Evolutionary conservation across 2,113 vertebrate genomes (phyloP), one percentile per base, ranked within the genome.

Genomic region (Speoplatyrhinus poulsoni): DNA sequence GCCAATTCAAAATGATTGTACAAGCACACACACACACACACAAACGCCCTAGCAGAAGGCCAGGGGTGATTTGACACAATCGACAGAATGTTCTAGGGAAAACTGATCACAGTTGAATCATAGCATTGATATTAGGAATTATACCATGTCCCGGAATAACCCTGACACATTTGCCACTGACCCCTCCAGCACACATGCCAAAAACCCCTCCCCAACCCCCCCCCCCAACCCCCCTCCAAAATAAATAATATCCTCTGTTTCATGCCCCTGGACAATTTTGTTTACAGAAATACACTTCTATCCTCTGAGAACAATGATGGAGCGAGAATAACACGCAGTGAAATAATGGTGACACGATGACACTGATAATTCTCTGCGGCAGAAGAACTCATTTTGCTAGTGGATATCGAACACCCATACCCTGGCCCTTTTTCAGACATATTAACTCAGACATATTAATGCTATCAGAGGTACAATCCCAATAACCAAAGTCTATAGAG

Each of bases 101-200:
- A 87, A 78, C 73, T 83, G 84, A 86, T 85, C 85, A 75, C 77
- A 81, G 79, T 76, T 81, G 83, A 73, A 69, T 77, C 46, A 69
- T 56, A 80, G 85, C 77, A 86, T 64, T 65, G 75, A 72, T 62
- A 55, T 61, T 68, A 77, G 62, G 73, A 78, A 88, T 82, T 80
- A 73, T 66, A 68, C 36, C 17, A 58, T 69, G 81, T 80, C 89
- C 84, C 54, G 50, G 85, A 89, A 87, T 89, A 91, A 89, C 82
- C 87, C 47, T 52, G 64, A 61, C 61, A 67, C 63, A 70, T 89
- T 77, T 68, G 58, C 54, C 54, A 56, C 19, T 19, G n/a, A 56
- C 16, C n/a, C 16, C n/a, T 56, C 16, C 6, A 56, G 54, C 16
- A 56, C 54, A 56, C 19, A 41, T 41, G 36, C 36, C 26, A 26